Evolutionary conservation across 2,113 vertebrate species (phyloP).

Genomic region (Microcebus ravelobensis): DNA sequence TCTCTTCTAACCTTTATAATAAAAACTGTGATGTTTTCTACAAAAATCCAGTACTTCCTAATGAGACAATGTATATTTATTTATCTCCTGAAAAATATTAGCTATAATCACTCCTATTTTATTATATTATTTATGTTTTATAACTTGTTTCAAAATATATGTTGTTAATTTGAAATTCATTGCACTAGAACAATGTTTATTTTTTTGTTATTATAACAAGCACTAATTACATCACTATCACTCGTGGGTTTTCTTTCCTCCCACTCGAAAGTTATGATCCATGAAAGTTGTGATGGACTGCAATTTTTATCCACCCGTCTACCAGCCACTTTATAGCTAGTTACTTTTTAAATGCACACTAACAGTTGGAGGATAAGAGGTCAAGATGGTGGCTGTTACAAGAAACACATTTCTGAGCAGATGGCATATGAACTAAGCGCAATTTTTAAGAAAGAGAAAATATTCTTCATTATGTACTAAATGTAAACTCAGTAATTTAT

Average conservation of each 20-base stretch:
- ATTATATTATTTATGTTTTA: background rate
- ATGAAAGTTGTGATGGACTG: background rate
- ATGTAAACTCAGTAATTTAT: background rate
- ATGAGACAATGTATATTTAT: background rate
- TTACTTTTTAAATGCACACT: background rate
- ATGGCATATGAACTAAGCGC: background rate
- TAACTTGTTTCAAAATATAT: background rate
- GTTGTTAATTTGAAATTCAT: background rate
- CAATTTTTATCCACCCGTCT: background rate
- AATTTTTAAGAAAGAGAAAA: background rate
- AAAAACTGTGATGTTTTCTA: background rate
- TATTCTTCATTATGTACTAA: background rate
- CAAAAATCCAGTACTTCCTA: background rate
- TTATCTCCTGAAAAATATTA: background rate
- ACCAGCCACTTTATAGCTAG: background rate
- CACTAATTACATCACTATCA: background rate
- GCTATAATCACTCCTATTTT: background rate
- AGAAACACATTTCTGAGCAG: conserved; percentile 7
- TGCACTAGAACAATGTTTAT: background rate
- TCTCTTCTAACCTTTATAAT: background rate
- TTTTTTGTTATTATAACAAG: background rate
- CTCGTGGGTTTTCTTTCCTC: background rate
- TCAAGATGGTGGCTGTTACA: background rate
- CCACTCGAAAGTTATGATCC: background rate
- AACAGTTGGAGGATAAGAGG: background rate